Conservation (phyloP, 2,113 vertebrate species). For the Progne subis region DNA sequence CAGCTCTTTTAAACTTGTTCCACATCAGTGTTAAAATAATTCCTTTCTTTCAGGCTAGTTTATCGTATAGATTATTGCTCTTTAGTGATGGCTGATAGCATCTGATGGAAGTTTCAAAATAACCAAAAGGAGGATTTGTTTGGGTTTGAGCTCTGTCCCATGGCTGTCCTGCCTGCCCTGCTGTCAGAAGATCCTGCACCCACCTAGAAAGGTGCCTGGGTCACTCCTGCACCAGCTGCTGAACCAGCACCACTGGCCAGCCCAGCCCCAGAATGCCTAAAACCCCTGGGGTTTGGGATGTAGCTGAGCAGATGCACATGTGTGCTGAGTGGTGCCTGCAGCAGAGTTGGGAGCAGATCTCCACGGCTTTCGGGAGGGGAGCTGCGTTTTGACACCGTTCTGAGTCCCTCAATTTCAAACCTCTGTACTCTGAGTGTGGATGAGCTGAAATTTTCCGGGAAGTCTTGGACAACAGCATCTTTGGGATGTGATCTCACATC, state of each 20-base stretch:
- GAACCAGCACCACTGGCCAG: not conserved
- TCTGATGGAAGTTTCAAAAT: not conserved
- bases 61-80: not conserved
- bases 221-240: not conserved
- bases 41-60: not conserved
- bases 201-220: not conserved
- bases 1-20: not conserved
- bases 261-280: not conserved
- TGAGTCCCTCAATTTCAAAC: not conserved
- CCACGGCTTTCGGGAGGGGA: not conserved
- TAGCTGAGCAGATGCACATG: not conserved
- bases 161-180: not conserved
- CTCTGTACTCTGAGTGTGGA: not conserved
- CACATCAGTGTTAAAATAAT: not conserved
- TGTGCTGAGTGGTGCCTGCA: not conserved
- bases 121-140: not conserved
- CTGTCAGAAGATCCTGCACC: not conserved
- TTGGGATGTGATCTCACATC: not conserved
- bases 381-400: fast-evolving
- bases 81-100: not conserved
- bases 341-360: not conserved
- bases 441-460: not conserved
- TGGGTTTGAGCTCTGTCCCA: not conserved
- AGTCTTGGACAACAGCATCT: not conserved
- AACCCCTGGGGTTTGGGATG: not conserved